Evolutionary conservation across 2,888 invertebrate genomes (phyloP).

Genomic region (Lypha dubia): DNA sequence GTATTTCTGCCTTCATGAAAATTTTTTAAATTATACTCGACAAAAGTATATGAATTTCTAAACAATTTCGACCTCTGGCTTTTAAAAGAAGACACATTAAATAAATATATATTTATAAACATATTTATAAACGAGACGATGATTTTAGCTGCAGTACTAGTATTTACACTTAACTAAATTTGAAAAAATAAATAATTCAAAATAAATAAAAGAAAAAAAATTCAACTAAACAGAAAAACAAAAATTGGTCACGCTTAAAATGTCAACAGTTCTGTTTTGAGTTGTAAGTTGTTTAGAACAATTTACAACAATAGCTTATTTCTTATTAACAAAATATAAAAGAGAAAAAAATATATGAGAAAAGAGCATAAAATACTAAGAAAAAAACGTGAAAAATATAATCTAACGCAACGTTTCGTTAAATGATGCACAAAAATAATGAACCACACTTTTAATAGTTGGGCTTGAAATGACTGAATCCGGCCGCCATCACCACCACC

Average conservation of each 20-base stretch:
- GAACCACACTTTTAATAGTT: conserved; percentile 39
- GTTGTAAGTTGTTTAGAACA: conserved; percentile 6
- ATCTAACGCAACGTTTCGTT: conserved; percentile 63
- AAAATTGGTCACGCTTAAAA: conserved; percentile 32
- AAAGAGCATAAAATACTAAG: conserved; percentile 4
- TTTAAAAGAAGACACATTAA: neutral
- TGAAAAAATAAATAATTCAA: conserved; percentile 13
- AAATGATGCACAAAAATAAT: conserved; percentile 76
- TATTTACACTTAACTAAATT: conserved; percentile 33
- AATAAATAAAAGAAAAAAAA: conserved; percentile 19
- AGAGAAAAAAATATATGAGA: conserved; percentile 2
- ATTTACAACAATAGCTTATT: neutral
- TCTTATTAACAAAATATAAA: conserved; percentile 10
- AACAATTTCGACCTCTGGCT: conserved; percentile 13
- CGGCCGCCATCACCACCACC: neutral
- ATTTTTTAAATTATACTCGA: too few species aligned
- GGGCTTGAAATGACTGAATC: conserved; percentile 11
- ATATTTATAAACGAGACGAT: neutral
- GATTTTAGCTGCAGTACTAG: conserved; percentile 21
- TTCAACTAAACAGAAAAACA: conserved; percentile 1
- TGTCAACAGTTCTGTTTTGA: conserved; percentile 34
- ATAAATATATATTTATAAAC: conserved; percentile 14
- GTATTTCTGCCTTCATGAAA: too few species aligned
- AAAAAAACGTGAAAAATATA: conserved; percentile 28
- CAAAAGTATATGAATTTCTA: too few species aligned